Evolutionary conservation across 2,113 vertebrate genomes (phyloP).

Genomic region (Rhombomys opimus): DNA sequence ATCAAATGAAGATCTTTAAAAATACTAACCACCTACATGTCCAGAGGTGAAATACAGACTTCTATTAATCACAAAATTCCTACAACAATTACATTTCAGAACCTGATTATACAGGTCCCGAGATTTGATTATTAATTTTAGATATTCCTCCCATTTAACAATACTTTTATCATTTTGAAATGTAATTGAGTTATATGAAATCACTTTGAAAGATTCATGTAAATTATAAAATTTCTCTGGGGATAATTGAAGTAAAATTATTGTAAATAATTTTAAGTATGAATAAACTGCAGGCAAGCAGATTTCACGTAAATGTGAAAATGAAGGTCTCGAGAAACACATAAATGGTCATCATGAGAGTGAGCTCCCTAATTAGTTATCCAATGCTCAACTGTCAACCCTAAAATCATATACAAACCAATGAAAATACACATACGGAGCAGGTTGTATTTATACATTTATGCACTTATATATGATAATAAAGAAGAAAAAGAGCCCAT

Average conservation of each 20-base stretch:
- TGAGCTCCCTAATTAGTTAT: background rate
- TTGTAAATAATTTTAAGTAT: background rate
- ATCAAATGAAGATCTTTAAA: background rate
- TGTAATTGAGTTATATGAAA: background rate
- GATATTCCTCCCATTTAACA: background rate
- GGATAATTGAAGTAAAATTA: background rate
- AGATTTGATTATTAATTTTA: background rate
- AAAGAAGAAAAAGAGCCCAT: background rate
- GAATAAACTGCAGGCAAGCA: background rate
- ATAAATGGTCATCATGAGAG: background rate
- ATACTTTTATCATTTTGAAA: background rate
- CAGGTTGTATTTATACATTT: background rate
- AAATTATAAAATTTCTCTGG: background rate
- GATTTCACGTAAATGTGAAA: background rate
- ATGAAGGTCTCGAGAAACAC: background rate
- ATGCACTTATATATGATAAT: background rate
- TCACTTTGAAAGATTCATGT: background rate
- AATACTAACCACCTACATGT: background rate
- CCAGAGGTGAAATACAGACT: background rate
- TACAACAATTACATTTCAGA: background rate
- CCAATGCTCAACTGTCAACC: background rate
- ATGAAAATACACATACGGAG: background rate
- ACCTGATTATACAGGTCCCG: background rate
- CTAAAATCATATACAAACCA: background rate
- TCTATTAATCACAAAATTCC: background rate